These are phyloP conservation scores for Chaetodon auriga DNA, from an alignment of 2,113 vertebrate genomes.

Conservation along the genomic window DNA sequence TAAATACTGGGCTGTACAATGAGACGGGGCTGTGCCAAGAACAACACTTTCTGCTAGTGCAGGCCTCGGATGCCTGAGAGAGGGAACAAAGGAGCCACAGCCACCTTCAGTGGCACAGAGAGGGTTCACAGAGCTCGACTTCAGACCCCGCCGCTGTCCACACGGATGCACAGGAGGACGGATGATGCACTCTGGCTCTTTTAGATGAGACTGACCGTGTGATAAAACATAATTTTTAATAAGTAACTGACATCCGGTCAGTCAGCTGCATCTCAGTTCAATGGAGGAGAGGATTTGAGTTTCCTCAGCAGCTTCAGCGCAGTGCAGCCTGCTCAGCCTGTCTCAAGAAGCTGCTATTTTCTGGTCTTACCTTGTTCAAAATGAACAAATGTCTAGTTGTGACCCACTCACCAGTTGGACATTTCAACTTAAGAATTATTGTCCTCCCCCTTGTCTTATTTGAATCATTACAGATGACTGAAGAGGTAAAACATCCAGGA, in stretches of 20 bases:
- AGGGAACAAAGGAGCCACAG: conserved; percentile 74
- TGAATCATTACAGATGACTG: neutral
- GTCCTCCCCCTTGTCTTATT: neutral
- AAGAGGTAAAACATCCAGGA: neutral
- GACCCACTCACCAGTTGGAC: neutral
- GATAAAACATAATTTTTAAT: neutral
- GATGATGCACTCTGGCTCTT: neutral
- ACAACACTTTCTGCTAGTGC: conserved; percentile 80
- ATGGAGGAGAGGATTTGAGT: neutral
- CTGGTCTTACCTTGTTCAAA: neutral
- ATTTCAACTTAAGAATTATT: neutral
- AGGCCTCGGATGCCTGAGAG: conserved; percentile 77
- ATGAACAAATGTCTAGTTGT: neutral
- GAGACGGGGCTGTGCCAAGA: conserved; percentile 82
- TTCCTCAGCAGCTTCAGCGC: neutral
- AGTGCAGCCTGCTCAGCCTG: neutral
- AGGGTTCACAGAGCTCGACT: conserved; percentile 16
- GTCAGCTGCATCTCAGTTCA: no score
- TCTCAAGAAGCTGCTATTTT: neutral
- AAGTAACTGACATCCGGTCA: neutral
- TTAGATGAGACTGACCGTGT: neutral
- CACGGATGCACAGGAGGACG: neutral
- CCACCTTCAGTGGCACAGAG: conserved; percentile 57
- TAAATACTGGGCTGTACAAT: conserved; percentile 86
- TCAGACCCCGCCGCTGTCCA: conserved; percentile 5